These are phyloP conservation scores for Pheucticus melanocephalus DNA, from an alignment of 2,113 vertebrate genomes.

Conservation along the genomic window DNA sequence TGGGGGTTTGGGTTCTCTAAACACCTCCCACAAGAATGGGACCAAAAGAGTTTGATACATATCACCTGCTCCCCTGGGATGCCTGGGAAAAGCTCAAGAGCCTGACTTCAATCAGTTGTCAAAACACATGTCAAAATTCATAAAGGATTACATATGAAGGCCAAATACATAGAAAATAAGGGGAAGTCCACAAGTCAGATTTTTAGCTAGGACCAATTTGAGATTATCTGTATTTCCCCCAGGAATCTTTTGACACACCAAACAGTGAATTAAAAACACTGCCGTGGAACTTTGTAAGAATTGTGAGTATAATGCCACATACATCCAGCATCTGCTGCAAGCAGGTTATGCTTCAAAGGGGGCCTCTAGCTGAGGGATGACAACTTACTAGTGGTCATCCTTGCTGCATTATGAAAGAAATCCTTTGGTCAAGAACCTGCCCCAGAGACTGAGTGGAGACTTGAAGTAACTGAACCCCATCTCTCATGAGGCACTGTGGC, in stretches of 20 bases:
- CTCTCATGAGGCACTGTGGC: background rate
- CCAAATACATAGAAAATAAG: background rate
- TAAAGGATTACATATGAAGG: background rate
- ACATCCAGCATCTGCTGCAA: background rate
- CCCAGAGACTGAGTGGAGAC: background rate
- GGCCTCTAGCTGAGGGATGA: background rate
- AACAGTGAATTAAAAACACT: background rate
- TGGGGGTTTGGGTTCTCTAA: background rate
- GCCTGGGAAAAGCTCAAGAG: background rate
- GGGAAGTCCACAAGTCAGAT: background rate
- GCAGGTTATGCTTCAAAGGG: background rate
- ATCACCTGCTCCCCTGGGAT: background rate
- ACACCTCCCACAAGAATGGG: background rate
- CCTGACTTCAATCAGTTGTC: background rate
- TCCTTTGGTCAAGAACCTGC: background rate
- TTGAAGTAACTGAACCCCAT: background rate
- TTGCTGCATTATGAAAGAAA: background rate
- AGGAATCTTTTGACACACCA: background rate
- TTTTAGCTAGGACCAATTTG: background rate
- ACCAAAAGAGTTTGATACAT: background rate
- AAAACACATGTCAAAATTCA: background rate
- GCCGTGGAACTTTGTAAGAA: background rate
- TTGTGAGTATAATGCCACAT: background rate
- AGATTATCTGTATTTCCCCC: background rate
- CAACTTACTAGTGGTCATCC: background rate